phyloP scores from a whole-genome alignment of 1,140 invertebrate genomes.

The Harlomillsia oculata region DNA sequence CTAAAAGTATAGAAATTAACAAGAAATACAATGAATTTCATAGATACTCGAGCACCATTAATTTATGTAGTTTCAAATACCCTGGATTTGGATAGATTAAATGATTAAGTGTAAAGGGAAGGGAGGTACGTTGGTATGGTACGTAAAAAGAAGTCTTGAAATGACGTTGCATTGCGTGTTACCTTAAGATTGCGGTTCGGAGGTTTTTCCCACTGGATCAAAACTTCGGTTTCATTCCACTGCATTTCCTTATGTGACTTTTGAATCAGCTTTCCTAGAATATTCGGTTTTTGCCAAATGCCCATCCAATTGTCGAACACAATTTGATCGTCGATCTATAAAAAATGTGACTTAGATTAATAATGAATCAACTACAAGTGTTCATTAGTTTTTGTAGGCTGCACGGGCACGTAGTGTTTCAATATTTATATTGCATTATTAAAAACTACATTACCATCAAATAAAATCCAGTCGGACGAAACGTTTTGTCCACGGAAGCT shows the following conservation, averaged over 20 bases:
- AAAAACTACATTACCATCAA: background rate
- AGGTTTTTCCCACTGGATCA: background rate
- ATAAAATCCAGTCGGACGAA: slow-evolving; percentile 6
- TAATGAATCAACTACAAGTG: background rate
- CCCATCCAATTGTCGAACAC: slow-evolving; percentile 7
- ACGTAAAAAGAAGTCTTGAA: too few relatives aligned
- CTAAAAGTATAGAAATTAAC: background rate
- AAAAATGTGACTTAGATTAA: background rate
- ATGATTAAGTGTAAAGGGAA: too few relatives aligned
- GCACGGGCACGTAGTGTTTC: background rate
- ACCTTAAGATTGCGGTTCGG: background rate
- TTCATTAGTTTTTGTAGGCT: background rate
- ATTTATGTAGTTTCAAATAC: too few relatives aligned
- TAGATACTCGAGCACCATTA: too few relatives aligned
- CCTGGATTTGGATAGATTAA: too few relatives aligned
- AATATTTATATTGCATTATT: background rate
- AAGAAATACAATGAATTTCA: background rate
- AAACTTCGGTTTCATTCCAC: slow-evolving; percentile 11
- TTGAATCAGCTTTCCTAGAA: background rate
- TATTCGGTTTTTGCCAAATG: background rate
- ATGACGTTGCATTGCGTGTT: background rate
- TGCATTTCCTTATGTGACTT: background rate
- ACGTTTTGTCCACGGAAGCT: slow-evolving; percentile 5
- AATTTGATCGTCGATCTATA: slow-evolving; percentile 4
- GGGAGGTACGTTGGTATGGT: too few relatives aligned